Conservation (phyloP, 2,113 vertebrate genomes). For the Perca fluviatilis region DNA sequence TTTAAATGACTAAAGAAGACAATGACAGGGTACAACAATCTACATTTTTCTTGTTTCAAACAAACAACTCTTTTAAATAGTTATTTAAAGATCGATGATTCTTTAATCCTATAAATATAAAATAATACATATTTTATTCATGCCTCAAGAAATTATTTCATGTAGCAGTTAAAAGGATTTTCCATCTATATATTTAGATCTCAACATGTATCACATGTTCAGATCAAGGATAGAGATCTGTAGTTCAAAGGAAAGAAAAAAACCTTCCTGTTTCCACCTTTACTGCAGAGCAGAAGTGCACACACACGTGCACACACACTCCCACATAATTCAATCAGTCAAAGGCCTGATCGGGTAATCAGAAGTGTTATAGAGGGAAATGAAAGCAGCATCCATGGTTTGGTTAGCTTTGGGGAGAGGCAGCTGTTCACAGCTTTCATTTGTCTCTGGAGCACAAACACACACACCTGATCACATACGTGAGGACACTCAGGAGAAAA, state of each 20-base stretch:
- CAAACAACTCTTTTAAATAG: background rate
- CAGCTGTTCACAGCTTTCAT: constrained; percentile 58
- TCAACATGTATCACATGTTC: background rate
- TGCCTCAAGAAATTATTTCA: background rate
- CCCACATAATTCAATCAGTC: constrained; percentile 38
- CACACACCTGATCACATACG: constrained; percentile 54
- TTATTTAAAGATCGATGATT: background rate
- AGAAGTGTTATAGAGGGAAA: constrained; percentile 31
- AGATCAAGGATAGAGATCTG: background rate
- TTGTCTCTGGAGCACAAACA: constrained; percentile 49
- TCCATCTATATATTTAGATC: background rate
- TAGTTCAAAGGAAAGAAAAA: background rate
- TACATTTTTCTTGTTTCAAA: background rate
- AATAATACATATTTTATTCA: background rate
- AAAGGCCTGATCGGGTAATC: constrained; percentile 36
- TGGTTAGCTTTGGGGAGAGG: constrained; percentile 17
- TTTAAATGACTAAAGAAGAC: constrained; percentile 1
- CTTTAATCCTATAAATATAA: constrained; percentile 17
- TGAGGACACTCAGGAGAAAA: constrained; percentile 45
- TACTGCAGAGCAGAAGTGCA: background rate
- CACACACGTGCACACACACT: constrained; percentile 5
- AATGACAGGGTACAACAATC: background rate
- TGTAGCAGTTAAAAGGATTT: constrained; percentile 6
- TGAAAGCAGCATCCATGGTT: constrained; percentile 30
- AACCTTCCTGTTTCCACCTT: background rate